Evolutionary conservation across 2,888 invertebrate species (phyloP).

Genomic region (Cerceris rybyensis): DNA sequence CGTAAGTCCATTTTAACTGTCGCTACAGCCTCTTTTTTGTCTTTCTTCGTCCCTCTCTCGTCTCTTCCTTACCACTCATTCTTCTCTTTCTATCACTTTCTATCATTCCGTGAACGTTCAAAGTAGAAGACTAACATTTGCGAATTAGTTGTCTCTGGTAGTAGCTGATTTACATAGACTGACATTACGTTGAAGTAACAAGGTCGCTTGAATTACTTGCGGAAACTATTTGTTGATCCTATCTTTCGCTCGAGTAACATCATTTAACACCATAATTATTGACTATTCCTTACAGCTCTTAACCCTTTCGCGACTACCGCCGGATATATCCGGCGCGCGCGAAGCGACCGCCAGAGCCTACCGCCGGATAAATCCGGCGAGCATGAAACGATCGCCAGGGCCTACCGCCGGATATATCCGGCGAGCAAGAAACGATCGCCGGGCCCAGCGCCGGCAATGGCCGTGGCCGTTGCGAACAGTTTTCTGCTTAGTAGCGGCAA

Average conservation of each 20-base stretch:
- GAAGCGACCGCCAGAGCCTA: no score
- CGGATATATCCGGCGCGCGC: no score
- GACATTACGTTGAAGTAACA: constrained; percentile 11
- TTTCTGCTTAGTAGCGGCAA: no score
- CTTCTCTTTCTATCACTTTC: constrained; percentile 11
- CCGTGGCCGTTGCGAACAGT: no score
- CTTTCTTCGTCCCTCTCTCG: constrained; percentile 12
- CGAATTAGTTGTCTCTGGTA: constrained; percentile 16
- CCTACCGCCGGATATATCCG: no score
- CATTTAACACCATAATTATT: neutral
- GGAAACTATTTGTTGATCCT: constrained; percentile 27
- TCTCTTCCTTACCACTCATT: constrained; percentile 1
- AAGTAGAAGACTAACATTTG: constrained; percentile 15
- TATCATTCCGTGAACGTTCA: constrained; percentile 1
- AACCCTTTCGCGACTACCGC: no score
- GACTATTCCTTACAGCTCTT: no score
- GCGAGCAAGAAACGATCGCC: no score
- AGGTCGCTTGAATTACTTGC: constrained; percentile 34
- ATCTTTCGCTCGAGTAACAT: constrained; percentile 7
- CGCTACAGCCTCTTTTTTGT: constrained; percentile 22
- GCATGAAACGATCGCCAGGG: no score
- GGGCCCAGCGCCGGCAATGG: no score
- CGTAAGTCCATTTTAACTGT: constrained; percentile 44
- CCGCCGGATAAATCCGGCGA: no score
- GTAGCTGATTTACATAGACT: constrained; percentile 30